Conservation (phyloP, 2,113 vertebrate genomes). For the Melierax canorus region DNA sequence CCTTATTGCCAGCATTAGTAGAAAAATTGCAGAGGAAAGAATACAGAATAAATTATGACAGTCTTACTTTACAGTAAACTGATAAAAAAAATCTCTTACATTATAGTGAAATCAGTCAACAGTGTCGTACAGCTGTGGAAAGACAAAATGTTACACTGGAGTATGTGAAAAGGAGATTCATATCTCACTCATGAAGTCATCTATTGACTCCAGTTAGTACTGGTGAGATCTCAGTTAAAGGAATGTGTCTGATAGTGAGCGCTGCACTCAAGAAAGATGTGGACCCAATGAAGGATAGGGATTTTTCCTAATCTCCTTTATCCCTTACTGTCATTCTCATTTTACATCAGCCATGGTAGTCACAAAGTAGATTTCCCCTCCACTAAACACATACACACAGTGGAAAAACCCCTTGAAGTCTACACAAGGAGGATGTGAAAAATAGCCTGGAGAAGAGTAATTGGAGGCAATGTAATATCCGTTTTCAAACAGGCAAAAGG, state of each 20-base stretch:
- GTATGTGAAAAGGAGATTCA: background rate
- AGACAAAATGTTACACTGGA: background rate
- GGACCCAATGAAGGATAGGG: background rate
- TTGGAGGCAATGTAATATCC: background rate
- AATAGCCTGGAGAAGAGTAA: background rate
- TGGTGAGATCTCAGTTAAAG: background rate
- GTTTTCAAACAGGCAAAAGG: background rate
- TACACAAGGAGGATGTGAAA: background rate
- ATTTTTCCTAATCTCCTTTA: conserved; percentile 8
- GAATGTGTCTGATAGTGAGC: background rate
- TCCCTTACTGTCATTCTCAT: background rate
- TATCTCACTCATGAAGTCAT: background rate
- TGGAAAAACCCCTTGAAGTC: background rate
- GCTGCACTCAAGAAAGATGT: background rate
- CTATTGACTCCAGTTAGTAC: background rate
- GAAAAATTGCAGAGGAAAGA: background rate
- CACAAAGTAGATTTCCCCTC: background rate
- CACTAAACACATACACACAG: background rate
- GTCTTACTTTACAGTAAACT: background rate
- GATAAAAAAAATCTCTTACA: background rate
- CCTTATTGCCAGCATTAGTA: background rate
- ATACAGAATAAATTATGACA: background rate
- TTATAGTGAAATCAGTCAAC: background rate
- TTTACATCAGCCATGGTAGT: background rate
- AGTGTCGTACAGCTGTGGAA: background rate